Conservation (phyloP, 2,113 vertebrate species). For the Embiotoca jacksoni region DNA sequence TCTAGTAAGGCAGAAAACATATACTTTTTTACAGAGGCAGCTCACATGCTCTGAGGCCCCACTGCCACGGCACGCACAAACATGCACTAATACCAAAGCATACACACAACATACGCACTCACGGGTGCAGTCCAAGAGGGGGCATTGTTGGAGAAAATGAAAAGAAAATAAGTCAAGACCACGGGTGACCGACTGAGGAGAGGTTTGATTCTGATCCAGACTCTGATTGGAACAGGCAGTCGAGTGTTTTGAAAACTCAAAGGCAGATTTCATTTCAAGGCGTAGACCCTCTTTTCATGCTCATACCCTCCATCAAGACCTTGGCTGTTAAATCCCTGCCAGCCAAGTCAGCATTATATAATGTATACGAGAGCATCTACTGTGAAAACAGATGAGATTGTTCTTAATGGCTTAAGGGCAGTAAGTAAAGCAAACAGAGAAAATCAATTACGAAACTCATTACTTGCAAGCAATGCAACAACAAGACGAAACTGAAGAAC, state of each 20-base stretch:
- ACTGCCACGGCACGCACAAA: conserved; percentile 19
- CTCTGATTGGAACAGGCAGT: conserved; percentile 54
- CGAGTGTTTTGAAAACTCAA: conserved; percentile 70
- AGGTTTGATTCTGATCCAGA: conserved; percentile 53
- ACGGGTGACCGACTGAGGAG: conserved; percentile 20
- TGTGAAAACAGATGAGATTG: conserved; percentile 62
- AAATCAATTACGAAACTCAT: conserved; percentile 51
- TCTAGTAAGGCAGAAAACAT: conserved; percentile 30
- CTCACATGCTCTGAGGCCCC: conserved; percentile 30
- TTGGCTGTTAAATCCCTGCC: conserved; percentile 71
- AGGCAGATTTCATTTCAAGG: conserved; percentile 59
- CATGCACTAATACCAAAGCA: conserved; percentile 22
- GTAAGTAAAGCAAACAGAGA: conserved; percentile 54
- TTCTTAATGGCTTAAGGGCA: conserved; percentile 59
- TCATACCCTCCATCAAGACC: conserved; percentile 63
- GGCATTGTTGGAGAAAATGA: conserved; percentile 46
- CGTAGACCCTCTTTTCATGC: conserved; percentile 57
- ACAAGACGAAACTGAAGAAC: conserved; percentile 26
- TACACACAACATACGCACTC: conserved; percentile 6
- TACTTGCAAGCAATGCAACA: conserved; percentile 26
- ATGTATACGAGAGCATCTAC: conserved; percentile 62
- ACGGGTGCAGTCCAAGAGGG: conserved; percentile 4
- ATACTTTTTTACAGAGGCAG: neutral
- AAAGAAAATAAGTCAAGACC: conserved; percentile 52
- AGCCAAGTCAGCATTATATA: conserved; percentile 74